These are phyloP conservation scores for Standfussiana lucernea DNA, from an alignment of 2,888 invertebrate species.

Conservation along the genomic window DNA sequence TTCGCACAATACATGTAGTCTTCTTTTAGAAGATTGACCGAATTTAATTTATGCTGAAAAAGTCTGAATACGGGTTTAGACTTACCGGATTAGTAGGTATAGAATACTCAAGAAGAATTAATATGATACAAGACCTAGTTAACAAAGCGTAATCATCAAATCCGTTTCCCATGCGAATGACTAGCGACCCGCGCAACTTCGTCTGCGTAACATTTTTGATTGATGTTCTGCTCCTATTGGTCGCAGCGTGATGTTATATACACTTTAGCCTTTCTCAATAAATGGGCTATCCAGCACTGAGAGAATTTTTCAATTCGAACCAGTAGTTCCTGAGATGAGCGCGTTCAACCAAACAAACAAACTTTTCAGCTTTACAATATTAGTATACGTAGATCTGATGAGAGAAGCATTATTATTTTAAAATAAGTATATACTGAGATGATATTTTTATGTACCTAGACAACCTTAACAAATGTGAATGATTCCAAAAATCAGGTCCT, in stretches of 20 bases:
- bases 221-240: no score
- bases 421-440: neutral
- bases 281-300: no score
- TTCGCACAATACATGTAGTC: neutral
- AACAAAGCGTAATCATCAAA: neutral
- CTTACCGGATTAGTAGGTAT: neutral
- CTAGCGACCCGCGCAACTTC: no score
- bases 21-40: neutral
- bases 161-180: neutral
- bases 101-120: neutral
- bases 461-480: neutral
- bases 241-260: no score
- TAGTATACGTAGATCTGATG: no score
- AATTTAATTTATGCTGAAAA: neutral
- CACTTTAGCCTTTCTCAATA: no score
- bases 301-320: no score
- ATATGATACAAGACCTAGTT: neutral
- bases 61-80: neutral
- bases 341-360: no score
- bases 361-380: no score
- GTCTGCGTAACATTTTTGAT: no score
- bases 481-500: constrained; percentile 31
- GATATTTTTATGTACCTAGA: neutral
- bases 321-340: no score
- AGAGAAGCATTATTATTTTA: neutral